A percentile compares a stretch with the other conserved stretches of the same genome.
phyloP scores from a whole-genome alignment of 2,797 vertebrate genomes.

The Gambelia wislizenii region DNA sequence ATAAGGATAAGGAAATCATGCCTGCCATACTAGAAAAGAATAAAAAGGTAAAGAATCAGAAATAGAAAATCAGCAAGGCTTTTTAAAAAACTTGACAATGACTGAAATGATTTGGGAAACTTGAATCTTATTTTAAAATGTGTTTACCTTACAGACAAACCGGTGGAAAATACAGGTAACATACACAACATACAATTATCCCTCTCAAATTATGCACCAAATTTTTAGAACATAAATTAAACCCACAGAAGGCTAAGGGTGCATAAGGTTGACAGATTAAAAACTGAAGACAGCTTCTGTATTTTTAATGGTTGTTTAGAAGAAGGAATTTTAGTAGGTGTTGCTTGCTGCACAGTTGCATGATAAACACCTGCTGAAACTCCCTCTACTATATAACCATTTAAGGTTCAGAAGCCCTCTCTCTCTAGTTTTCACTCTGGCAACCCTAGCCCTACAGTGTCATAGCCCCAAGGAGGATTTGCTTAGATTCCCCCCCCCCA shows the following conservation, averaged over 20 bases:
- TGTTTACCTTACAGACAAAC: neutral
- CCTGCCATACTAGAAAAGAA: neutral
- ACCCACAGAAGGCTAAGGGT: neutral
- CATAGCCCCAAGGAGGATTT: neutral
- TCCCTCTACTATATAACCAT: too few species aligned
- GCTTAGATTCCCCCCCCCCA: neutral
- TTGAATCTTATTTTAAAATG: slow-evolving; percentile 4
- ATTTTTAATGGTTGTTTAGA: too few species aligned
- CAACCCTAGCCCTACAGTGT: neutral
- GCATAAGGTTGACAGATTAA: too few species aligned
- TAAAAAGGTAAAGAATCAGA: neutral
- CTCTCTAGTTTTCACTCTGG: too few species aligned
- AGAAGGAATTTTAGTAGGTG: too few species aligned
- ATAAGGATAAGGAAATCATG: neutral
- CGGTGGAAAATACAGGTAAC: neutral
- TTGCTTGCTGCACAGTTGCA: too few species aligned
- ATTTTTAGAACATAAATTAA: neutral
- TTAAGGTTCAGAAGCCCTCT: too few species aligned
- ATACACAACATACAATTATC: neutral
- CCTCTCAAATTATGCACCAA: neutral
- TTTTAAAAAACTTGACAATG: neutral
- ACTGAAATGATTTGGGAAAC: neutral
- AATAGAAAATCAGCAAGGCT: neutral
- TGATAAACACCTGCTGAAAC: too few species aligned
- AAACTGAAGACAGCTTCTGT: too few species aligned